A percentile compares a stretch with the other conserved stretches of the same genome.
Evolutionary conservation across 37 sponge, comb jelly and placozoan species (phyloP).

Genomic region (Agelas oroides): DNA sequence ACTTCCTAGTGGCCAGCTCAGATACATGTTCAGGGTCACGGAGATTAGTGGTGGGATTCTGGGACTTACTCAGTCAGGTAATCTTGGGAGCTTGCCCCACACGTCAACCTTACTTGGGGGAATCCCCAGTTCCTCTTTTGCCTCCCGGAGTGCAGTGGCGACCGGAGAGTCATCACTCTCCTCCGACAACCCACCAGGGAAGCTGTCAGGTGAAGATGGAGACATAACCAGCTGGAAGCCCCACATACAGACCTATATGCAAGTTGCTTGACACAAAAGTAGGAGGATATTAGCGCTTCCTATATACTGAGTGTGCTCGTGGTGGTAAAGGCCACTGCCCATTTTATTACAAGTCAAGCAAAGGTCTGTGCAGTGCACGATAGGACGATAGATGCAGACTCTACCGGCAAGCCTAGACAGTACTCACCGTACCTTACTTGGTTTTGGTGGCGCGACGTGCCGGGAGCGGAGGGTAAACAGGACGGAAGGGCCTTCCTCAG

Average conservation of each 20-base stretch:
- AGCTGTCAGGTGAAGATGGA: too few species aligned
- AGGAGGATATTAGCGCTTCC: too few species aligned
- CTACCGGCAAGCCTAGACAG: too few species aligned
- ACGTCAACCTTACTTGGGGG: conserved; percentile 32
- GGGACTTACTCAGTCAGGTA: conserved; percentile 62
- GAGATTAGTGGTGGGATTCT: too few species aligned
- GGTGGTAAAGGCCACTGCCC: background rate
- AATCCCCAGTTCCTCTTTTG: conserved; percentile 86
- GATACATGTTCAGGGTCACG: too few species aligned
- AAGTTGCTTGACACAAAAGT: too few species aligned
- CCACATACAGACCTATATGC: too few species aligned
- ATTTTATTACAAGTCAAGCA: background rate
- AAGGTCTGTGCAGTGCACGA: too few species aligned
- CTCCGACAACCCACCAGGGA: conserved; percentile 81
- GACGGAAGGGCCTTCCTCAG: conserved; percentile 49
- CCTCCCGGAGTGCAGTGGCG: conserved; percentile 82
- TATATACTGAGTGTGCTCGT: too few species aligned
- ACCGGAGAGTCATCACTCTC: conserved; percentile 43
- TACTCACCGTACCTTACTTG: conserved; percentile 91
- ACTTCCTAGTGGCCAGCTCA: too few species aligned
- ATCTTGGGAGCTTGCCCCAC: conserved; percentile 57
- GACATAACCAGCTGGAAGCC: too few species aligned
- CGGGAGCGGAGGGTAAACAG: conserved; percentile 71
- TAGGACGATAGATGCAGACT: too few species aligned
- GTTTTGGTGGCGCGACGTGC: conserved; percentile 61